Conservation (phyloP, 92 coral and sea anemone genomes). For the Blastomussa wellsi region DNA sequence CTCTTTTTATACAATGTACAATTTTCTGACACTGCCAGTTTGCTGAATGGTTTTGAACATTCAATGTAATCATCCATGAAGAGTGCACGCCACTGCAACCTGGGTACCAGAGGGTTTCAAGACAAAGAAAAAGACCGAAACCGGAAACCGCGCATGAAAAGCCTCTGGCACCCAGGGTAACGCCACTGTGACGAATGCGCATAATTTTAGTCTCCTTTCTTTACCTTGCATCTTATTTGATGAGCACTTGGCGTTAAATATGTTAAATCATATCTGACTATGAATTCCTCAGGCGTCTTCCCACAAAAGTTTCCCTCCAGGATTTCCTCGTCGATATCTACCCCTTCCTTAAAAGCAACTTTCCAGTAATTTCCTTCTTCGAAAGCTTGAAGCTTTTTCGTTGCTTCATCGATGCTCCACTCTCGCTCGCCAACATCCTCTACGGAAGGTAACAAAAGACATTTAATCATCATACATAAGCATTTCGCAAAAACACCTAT, state of each 20-base stretch:
- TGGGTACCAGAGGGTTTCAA: no score
- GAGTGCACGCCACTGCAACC: no score
- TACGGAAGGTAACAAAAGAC: not conserved
- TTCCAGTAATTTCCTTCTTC: conserved; percentile 6
- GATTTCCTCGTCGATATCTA: conserved; percentile 5
- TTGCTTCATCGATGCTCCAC: conserved; percentile 13
- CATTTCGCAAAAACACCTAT: no score
- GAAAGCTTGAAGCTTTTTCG: not conserved
- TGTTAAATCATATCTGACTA: conserved; percentile 31
- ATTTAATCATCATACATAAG: not conserved
- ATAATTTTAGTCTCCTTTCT: not conserved
- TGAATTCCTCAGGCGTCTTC: conserved; percentile 16
- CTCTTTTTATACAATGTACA: no score
- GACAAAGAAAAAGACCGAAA: no score
- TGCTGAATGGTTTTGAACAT: no score
- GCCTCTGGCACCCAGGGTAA: no score
- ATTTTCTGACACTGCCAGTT: no score
- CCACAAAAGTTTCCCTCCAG: not conserved
- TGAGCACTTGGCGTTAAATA: conserved; percentile 16
- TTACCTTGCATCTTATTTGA: conserved; percentile 30
- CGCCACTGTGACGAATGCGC: no score
- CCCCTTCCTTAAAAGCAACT: conserved; percentile 22
- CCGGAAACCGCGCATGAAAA: no score
- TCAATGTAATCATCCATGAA: no score
- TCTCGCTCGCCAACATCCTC: not conserved